phyloP scores from a whole-genome alignment of 1,140 invertebrate species.

The Zophobas morio region DNA sequence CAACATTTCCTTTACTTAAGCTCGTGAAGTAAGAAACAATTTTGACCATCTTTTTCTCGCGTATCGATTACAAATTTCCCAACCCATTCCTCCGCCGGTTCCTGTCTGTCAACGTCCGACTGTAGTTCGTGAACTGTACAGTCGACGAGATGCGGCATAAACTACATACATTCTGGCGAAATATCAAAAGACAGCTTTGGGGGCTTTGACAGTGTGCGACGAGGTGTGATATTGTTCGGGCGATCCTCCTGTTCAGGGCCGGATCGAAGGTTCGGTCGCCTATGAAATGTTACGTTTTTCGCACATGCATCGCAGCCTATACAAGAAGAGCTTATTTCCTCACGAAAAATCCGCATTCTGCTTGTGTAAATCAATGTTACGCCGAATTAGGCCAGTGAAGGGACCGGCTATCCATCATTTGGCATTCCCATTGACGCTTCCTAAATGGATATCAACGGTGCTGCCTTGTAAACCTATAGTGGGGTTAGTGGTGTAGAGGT shows the following conservation, averaged over 20 bases:
- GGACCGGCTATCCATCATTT: constrained; percentile 31
- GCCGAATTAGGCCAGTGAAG: constrained; percentile 8
- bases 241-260: constrained; percentile 51
- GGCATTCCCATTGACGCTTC: constrained; percentile 33
- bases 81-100: constrained; percentile 54
- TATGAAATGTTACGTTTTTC: constrained; percentile 59
- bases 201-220: constrained; percentile 62
- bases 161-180: constrained; percentile 52
- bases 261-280: constrained; percentile 57
- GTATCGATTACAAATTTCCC: constrained; percentile 58
- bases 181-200: constrained; percentile 62
- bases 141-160: constrained; percentile 39
- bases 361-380: constrained; percentile 36
- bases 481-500: too few relatives aligned
- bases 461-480: too few relatives aligned
- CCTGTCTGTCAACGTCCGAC: constrained; percentile 49
- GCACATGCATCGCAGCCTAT: constrained; percentile 51
- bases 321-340: constrained; percentile 43
- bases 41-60: constrained; percentile 6
- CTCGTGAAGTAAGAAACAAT: too few relatives aligned
- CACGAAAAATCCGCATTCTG: constrained; percentile 13
- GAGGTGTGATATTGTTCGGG: constrained; percentile 62
- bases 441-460: constrained; percentile 44
- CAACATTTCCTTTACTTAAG: too few relatives aligned
- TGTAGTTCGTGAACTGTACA: not conserved